These are phyloP conservation scores for Zosterops pallidus DNA, from an alignment of 2,113 vertebrate species.

Conservation along the genomic window DNA sequence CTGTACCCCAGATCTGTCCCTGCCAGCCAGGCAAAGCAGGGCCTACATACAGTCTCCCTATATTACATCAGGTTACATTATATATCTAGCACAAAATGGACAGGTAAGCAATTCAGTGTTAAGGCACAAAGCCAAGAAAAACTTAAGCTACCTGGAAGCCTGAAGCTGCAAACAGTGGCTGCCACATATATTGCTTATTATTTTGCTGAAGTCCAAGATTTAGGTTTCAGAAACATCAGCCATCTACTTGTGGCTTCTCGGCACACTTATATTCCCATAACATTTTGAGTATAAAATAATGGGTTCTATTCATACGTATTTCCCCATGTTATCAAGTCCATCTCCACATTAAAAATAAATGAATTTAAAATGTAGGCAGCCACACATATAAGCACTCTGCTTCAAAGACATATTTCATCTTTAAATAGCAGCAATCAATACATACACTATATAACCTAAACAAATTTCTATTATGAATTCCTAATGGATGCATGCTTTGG, in stretches of 20 bases:
- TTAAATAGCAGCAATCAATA: slow-evolving; percentile 61
- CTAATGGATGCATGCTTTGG: slow-evolving; percentile 51
- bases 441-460: slow-evolving; percentile 38
- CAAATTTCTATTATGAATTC: slow-evolving; percentile 63
- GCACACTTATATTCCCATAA: neutral
- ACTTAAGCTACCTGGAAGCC: neutral
- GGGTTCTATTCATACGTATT: neutral
- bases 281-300: neutral
- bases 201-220: neutral
- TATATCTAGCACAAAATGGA: neutral
- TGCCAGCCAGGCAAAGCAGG: neutral
- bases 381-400: slow-evolving; percentile 21
- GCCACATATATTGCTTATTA: neutral
- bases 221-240: neutral
- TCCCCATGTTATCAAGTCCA: slow-evolving; percentile 12
- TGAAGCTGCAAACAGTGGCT: neutral
- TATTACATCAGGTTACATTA: neutral
- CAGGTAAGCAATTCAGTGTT: neutral
- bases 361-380: slow-evolving; percentile 33
- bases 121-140: neutral
- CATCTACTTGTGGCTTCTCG: neutral
- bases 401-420: slow-evolving; percentile 47
- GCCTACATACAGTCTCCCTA: too few species aligned
- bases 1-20: neutral
- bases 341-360: slow-evolving; percentile 53